Evolutionary conservation across 2,113 vertebrate species (phyloP).

Genomic region (Platichthys flesus): DNA sequence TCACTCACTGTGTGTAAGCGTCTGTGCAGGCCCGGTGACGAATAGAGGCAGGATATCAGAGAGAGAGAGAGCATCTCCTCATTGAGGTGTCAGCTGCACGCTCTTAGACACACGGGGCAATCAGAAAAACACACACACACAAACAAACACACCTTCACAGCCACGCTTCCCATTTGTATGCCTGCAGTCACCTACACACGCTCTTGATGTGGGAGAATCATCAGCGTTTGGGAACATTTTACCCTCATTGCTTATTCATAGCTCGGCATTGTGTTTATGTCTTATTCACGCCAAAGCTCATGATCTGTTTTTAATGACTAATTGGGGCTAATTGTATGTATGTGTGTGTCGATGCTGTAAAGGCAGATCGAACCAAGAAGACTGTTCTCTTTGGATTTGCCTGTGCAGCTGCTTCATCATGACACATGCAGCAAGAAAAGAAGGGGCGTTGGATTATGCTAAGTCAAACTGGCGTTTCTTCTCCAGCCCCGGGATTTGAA

Average conservation of each 20-base stretch:
- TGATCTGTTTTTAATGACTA: constrained; percentile 70
- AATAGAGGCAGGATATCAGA: constrained; percentile 53
- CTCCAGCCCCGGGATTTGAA: constrained; percentile 29
- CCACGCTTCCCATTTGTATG: constrained; percentile 39
- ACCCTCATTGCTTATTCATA: constrained; percentile 74
- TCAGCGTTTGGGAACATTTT: constrained; percentile 62
- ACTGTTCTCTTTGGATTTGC: constrained; percentile 21
- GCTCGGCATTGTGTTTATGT: constrained; percentile 63
- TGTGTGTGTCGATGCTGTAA: constrained; percentile 41
- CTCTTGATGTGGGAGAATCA: constrained; percentile 69
- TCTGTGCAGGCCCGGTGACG: constrained; percentile 15
- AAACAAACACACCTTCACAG: neutral
- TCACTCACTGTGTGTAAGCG: constrained; percentile 5
- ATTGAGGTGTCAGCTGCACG: constrained; percentile 66
- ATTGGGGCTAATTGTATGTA: constrained; percentile 66
- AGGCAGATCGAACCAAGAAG: constrained; percentile 47
- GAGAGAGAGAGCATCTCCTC: constrained; percentile 50
- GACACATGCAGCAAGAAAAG: constrained; percentile 26
- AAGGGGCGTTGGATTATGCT: constrained; percentile 35
- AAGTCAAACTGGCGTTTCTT: constrained; percentile 39
- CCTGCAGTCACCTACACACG: constrained; percentile 54
- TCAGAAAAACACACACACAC: constrained; percentile 3
- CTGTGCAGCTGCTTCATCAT: constrained; percentile 6
- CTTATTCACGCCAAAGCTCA: constrained; percentile 60
- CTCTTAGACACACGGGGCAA: constrained; percentile 40